phyloP scores from a whole-genome alignment of 2,888 invertebrate species.

The Cybosia mesomella region DNA sequence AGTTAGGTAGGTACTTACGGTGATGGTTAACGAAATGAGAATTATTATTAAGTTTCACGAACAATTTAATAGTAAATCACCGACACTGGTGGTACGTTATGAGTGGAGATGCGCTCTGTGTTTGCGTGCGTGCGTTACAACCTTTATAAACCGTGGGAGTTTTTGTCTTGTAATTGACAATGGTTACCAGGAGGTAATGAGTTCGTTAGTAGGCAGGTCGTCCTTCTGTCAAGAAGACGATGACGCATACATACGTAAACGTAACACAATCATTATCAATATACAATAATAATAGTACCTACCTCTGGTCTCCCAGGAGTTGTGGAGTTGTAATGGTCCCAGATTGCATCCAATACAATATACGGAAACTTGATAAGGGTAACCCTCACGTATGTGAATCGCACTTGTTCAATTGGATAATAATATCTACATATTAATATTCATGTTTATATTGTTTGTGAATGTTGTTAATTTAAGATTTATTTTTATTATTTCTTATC shows the following conservation, averaged over 20 bases:
- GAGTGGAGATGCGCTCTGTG: constrained; percentile 82
- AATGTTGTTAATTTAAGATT: constrained; percentile 19
- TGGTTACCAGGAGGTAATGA: constrained; percentile 83
- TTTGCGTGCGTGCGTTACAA: constrained; percentile 70
- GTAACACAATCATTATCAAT: constrained; percentile 73
- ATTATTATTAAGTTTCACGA: constrained; percentile 28
- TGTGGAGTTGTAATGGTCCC: constrained; percentile 50
- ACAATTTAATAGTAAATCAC: constrained; percentile 58
- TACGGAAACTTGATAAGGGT: constrained; percentile 43
- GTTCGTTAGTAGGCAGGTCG: constrained; percentile 82
- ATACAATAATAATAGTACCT: constrained; percentile 63
- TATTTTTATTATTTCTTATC: background rate
- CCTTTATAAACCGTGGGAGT: constrained; percentile 86
- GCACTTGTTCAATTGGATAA: constrained; percentile 42
- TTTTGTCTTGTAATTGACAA: constrained; percentile 84
- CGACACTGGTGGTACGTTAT: constrained; percentile 64
- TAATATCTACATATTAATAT: constrained; percentile 41
- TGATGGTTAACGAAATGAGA: background rate
- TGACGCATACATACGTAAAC: constrained; percentile 75
- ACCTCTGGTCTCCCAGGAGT: constrained; percentile 53
- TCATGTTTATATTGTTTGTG: constrained; percentile 34
- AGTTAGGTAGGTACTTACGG: constrained; percentile 26
- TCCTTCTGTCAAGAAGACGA: constrained; percentile 77
- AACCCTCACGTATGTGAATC: constrained; percentile 49
- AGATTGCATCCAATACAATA: constrained; percentile 47